These are phyloP conservation scores for Coleophora flavipennella DNA, from an alignment of 2,888 invertebrate genomes.

Conservation along the genomic window DNA sequence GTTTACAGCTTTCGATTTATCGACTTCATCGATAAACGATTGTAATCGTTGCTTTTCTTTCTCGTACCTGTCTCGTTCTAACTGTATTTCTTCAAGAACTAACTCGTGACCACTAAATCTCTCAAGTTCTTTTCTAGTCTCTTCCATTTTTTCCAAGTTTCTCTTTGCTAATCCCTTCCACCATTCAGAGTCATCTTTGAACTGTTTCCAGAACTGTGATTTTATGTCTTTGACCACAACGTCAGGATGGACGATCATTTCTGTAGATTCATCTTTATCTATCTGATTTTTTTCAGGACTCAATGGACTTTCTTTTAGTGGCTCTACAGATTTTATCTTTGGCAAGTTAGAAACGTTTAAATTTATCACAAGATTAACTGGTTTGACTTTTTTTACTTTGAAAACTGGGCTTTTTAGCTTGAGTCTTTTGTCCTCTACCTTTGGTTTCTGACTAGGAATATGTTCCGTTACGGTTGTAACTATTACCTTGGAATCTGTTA, in stretches of 20 bases:
- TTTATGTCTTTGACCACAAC: conserved; percentile 31
- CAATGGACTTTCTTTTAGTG: conserved; percentile 18
- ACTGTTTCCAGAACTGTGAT: conserved; percentile 57
- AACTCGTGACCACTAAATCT: conserved; percentile 61
- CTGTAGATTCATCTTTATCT: conserved; percentile 36
- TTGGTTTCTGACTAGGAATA: conserved; percentile 23
- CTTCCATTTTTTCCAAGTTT: conserved; percentile 62
- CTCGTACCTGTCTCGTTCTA: conserved; percentile 45
- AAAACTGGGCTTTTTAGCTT: conserved; percentile 50
- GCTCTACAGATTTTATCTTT: conserved; percentile 17
- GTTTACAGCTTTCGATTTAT: conserved; percentile 49
- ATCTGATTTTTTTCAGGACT: conserved; percentile 39
- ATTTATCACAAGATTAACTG: conserved; percentile 36
- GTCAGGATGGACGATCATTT: conserved; percentile 34
- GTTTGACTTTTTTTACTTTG: conserved; percentile 51
- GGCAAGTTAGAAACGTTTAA: conserved; percentile 24
- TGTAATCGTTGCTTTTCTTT: conserved; percentile 50
- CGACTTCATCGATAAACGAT: conserved; percentile 58
- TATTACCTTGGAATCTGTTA: conserved; percentile 11
- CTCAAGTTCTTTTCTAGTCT: conserved; percentile 54
- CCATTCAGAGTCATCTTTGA: conserved; percentile 62
- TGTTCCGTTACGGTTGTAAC: neutral
- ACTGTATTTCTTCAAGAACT: conserved; percentile 49
- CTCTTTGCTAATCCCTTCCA: conserved; percentile 63
- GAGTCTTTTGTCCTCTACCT: conserved; percentile 25